Evolutionary conservation across 2,113 vertebrate genomes (phyloP), one percentile per base, ranked within the genome.

Genomic region (Tupaia tana): DNA sequence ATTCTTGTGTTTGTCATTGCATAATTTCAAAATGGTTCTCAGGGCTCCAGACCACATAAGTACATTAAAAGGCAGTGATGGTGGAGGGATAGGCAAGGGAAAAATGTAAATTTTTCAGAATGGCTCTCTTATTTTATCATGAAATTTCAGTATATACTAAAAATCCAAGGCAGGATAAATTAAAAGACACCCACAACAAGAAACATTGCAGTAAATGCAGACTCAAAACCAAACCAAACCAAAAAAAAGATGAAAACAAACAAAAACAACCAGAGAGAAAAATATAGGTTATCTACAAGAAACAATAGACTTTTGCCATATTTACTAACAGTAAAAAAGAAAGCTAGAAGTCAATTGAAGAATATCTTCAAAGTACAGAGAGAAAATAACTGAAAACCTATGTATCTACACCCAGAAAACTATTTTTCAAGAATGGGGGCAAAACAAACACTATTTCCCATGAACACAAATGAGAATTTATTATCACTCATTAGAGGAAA

Each of bases 391-490:
- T 71, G n/a, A 78, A 31, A 56, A 75, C 63, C 2, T 27, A 82
- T n/a, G 64, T 71, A 64, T 70, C 25, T 56, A 71, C 78, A 83
- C 9, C 52, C 66, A 85, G 61, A 19, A 58, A 93, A 70, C 29
- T 64, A 90, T 63, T 25, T 91, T 83, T 63, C 9, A 52, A 93
- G 64, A 85, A 85, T 20, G 19, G 63, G 54, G 24, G 29, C 1
- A 63, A 91, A 96, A 94, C 31, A 66, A 91, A 89, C 89, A 31
- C 19, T n/a, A 56, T 81, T 69, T 61, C 14, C 2, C 9, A 93
- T 14, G 67, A 80, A 80, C 25, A 63, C 43, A 83, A 89, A 79
- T 58, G 11, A 84, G 73, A 64, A 11, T 79, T 78, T 79, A 64
- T 15, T 64, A 58, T 15, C 59, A 71, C 31, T 61, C 66, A 59